A percentile compares a stretch with the other conserved stretches of the same genome.
phyloP scores from a whole-genome alignment of 2,113 vertebrate species.

The Eptesicus fuscus region DNA sequence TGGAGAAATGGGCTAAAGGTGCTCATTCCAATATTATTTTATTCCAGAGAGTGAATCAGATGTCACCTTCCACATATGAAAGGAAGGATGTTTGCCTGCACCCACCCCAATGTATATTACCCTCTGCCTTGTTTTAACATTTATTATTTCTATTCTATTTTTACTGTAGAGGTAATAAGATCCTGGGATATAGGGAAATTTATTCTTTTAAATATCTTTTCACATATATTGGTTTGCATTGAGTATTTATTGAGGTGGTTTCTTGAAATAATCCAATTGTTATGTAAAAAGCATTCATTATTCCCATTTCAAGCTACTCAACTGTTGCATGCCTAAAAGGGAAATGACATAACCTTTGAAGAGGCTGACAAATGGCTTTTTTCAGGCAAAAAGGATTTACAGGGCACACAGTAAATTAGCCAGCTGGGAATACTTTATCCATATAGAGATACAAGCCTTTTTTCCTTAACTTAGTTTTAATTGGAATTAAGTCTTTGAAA shows the following conservation, averaged over 20 bases:
- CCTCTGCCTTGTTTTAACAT: not conserved
- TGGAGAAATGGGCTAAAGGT: not conserved
- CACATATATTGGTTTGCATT: not conserved
- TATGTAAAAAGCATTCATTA: constrained; percentile 8
- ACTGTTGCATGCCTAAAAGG: not conserved
- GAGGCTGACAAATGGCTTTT: not conserved
- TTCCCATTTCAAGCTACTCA: constrained; percentile 25
- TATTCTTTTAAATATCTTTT: not conserved
- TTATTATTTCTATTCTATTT: not conserved
- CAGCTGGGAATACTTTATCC: not conserved
- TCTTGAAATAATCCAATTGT: constrained; percentile 12
- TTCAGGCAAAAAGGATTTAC: constrained; percentile 39
- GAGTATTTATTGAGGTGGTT: not conserved
- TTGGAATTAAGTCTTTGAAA: constrained; percentile 35
- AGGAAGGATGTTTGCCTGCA: not conserved
- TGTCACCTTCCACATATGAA: not conserved
- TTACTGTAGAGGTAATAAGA: not conserved
- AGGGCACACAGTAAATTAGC: constrained; percentile 19
- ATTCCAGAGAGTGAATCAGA: not conserved
- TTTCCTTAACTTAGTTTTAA: constrained; percentile 29
- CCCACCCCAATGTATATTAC: not conserved
- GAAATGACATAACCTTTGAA: constrained; percentile 39
- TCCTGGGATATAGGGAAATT: not conserved
- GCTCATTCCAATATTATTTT: not conserved
- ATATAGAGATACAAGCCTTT: not conserved